Evolutionary conservation across 1,140 invertebrate genomes (phyloP).

Genomic region (Whitmania pigra): DNA sequence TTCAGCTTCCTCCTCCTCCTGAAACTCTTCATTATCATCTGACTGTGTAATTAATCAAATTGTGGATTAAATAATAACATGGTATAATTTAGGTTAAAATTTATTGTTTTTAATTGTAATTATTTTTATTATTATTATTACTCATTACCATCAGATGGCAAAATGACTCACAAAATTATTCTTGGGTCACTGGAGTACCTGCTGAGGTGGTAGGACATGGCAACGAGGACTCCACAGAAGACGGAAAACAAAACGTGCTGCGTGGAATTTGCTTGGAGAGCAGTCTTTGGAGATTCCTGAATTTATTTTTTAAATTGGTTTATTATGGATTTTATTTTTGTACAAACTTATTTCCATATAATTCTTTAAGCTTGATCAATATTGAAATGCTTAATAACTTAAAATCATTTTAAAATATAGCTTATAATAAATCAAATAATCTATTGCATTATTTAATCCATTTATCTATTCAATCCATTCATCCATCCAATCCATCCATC

Average conservation of each 20-base stretch:
- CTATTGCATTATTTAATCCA: too few relatives aligned
- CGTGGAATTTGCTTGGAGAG: constrained; percentile 43
- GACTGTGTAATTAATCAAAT: too few relatives aligned
- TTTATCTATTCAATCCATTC: too few relatives aligned
- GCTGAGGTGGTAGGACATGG: constrained; percentile 81
- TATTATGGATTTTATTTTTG: too few relatives aligned
- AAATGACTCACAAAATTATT: constrained; percentile 60
- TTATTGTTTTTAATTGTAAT: neutral
- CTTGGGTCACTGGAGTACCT: constrained; percentile 76
- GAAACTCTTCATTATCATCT: neutral
- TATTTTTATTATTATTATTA: constrained; percentile 1
- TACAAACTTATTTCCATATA: too few relatives aligned
- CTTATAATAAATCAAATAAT: too few relatives aligned
- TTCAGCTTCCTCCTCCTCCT: neutral
- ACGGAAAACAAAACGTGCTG: constrained; percentile 90
- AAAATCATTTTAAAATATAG: too few relatives aligned
- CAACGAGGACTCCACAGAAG: constrained; percentile 75
- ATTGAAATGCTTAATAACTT: too few relatives aligned
- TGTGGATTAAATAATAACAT: too few relatives aligned
- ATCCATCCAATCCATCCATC: too few relatives aligned
- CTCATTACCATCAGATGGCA: neutral
- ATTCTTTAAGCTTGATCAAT: too few relatives aligned
- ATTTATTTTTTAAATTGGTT: neutral
- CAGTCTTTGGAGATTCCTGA: neutral
- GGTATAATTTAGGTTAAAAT: neutral